phyloP scores from a whole-genome alignment of 2,113 vertebrate species.

The Chamaea fasciata region DNA sequence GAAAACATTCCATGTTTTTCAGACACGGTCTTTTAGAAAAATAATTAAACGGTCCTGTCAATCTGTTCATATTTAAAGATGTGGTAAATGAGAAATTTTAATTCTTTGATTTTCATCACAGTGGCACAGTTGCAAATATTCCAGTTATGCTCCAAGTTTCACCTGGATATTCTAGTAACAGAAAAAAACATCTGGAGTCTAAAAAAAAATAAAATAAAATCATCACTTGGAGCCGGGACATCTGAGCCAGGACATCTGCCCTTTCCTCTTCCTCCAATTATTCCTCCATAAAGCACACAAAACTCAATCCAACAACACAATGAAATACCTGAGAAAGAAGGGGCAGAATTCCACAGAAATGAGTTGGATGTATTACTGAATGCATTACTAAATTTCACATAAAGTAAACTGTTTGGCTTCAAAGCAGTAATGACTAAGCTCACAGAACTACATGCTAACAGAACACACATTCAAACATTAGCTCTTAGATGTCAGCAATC shows the following conservation, averaged over 20 bases:
- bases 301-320: neutral
- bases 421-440: neutral
- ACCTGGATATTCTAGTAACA: neutral
- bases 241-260: neutral
- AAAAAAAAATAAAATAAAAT: neutral
- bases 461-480: neutral
- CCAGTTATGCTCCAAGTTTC: neutral
- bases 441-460: neutral
- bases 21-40: neutral
- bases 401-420: neutral
- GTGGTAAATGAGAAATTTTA: neutral
- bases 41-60: neutral
- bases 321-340: neutral
- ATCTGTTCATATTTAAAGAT: neutral
- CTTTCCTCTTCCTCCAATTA: constrained; percentile 32
- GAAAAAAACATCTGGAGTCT: neutral
- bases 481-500: neutral
- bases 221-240: neutral
- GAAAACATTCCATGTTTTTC: neutral
- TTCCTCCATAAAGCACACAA: neutral
- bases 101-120: neutral
- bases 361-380: neutral
- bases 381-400: neutral
- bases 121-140: neutral
- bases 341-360: neutral